A percentile compares a stretch with the other conserved stretches of the same genome.
Conservation (phyloP, 53 echinoderm and acorn worm genomes). For the Astropecten irregularis region DNA sequence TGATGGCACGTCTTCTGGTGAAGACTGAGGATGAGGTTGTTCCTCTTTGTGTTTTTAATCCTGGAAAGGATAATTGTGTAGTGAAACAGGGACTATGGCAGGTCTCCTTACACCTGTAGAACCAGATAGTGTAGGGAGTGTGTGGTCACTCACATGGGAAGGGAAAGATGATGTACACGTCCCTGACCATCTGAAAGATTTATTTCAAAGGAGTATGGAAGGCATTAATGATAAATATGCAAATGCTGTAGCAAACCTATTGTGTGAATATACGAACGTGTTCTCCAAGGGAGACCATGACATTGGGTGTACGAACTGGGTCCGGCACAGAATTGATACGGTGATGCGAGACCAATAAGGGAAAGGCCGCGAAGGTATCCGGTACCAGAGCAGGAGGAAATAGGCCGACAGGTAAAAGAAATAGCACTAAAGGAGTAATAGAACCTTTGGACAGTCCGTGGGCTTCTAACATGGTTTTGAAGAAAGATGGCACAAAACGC, state of each 20-base stretch:
- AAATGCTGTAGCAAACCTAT: neutral
- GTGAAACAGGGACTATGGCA: neutral
- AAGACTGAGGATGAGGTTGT: conserved; percentile 1
- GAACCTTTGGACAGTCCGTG: neutral
- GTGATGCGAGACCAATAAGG: conserved; percentile 4
- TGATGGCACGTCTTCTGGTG: neutral
- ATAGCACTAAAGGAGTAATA: neutral
- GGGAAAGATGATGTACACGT: neutral
- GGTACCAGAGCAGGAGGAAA: conserved; percentile 29
- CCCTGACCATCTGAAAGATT: neutral
- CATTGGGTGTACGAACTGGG: neutral
- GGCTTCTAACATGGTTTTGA: neutral
- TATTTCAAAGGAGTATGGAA: neutral
- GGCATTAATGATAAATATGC: neutral
- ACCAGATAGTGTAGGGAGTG: neutral
- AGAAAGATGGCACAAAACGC: conserved; percentile 67
- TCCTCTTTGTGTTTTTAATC: neutral
- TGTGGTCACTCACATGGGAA: neutral
- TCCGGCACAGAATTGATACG: neutral
- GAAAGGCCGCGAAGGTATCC: neutral
- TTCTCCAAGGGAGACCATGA: neutral
- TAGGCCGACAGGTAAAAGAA: conserved; percentile 23
- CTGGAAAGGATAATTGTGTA: neutral
- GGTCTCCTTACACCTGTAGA: neutral
- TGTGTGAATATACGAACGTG: neutral